Percentiles rank a stretch among this genome's conserved stretches.
Evolutionary conservation across 2,888 invertebrate genomes (phyloP).

Genomic region (Lobophora halterata): DNA sequence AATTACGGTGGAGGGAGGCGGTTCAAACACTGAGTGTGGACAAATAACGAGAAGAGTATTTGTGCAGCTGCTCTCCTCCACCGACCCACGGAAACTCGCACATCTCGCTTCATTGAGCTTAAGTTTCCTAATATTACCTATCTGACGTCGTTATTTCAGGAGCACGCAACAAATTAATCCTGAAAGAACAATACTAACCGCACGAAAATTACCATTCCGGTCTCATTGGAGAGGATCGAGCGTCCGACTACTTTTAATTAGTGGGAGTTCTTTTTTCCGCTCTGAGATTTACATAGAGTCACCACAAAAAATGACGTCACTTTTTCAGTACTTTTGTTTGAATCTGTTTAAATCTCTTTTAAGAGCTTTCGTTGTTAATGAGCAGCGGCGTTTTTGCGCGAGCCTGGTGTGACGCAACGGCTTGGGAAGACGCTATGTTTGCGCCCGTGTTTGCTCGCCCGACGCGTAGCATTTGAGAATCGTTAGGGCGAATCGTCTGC

Average conservation of each 20-base stretch:
- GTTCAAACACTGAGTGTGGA: slow-evolving; percentile 60
- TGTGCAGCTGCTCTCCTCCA: slow-evolving; percentile 60
- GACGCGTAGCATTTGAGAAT: slow-evolving; percentile 77
- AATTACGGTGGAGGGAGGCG: slow-evolving; percentile 58
- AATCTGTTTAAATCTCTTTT: slow-evolving; percentile 72
- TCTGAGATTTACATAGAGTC: slow-evolving; percentile 70
- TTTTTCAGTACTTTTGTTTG: slow-evolving; percentile 71
- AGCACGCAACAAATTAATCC: slow-evolving; percentile 49
- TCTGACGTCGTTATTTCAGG: slow-evolving; percentile 41
- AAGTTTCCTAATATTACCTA: slow-evolving; percentile 29
- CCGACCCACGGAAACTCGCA: slow-evolving; percentile 36
- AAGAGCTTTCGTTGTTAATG: slow-evolving; percentile 72
- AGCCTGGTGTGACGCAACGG: slow-evolving; percentile 40
- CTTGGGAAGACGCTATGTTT: slow-evolving; percentile 49
- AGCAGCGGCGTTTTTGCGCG: slow-evolving; percentile 54
- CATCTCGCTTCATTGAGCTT: slow-evolving; percentile 32
- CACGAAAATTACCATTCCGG: slow-evolving; percentile 61
- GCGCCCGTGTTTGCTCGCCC: slow-evolving; percentile 66
- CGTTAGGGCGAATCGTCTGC: slow-evolving; percentile 73
- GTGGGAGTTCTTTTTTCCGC: slow-evolving; percentile 61
- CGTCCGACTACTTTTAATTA: slow-evolving; percentile 67
- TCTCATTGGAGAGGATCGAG: slow-evolving; percentile 56
- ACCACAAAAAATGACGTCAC: slow-evolving; percentile 70
- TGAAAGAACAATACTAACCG: slow-evolving; percentile 50
- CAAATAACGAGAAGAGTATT: slow-evolving; percentile 68